Base-by-base conservation (phyloP, 2,797 vertebrate species). In the Enteromius thamalakanensis region DNA sequence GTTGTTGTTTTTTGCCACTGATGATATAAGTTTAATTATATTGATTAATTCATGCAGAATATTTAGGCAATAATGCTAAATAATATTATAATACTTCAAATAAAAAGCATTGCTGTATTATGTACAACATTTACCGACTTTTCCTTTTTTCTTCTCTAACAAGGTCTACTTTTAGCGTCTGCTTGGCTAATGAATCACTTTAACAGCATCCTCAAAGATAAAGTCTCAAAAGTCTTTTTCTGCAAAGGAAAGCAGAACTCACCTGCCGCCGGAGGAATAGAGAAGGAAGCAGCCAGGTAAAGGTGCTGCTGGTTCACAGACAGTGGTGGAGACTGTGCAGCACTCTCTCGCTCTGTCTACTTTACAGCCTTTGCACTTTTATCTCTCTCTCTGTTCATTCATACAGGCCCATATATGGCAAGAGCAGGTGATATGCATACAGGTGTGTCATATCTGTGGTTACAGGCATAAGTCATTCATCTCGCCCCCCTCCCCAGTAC, bases 291-390 rank as follows among this genome's bases (percentile, higher is more conserved):
- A 53, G 84, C 29, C 55, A 53, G 14, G 74, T 60, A 83, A 69
- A 76, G 84, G 82, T 81, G 76, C 76, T 81, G 55, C 79, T 64
- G 87, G 78, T 71, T 81, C 23, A 72, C 78, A 79, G 86, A 78
- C 76, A 79, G 64, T 62, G 64, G 74, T 82, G 29, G 77, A 88
- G 71, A 68, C 80, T 82, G 84, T 23, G 71, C 62, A 42, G 29
- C 82, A 32, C 62, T 29, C 60, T 72, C 76, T 65, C 72, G 80
- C 76, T 68, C 87, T 86, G 67, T 47, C 80, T 75, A 74, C 71
- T 90, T 90, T 91, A 89, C 80, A 87, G 69, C 87, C 82, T 80
- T 81, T 91, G 90, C 80, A 91, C 89, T 90, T 90, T 88, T 87
- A 86, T 89, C 85, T 78, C 51, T 84, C 76, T 79, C 84, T 84